Base-by-base conservation (phyloP, 2,888 invertebrate species). In the Acrobasis suavella region DNA sequence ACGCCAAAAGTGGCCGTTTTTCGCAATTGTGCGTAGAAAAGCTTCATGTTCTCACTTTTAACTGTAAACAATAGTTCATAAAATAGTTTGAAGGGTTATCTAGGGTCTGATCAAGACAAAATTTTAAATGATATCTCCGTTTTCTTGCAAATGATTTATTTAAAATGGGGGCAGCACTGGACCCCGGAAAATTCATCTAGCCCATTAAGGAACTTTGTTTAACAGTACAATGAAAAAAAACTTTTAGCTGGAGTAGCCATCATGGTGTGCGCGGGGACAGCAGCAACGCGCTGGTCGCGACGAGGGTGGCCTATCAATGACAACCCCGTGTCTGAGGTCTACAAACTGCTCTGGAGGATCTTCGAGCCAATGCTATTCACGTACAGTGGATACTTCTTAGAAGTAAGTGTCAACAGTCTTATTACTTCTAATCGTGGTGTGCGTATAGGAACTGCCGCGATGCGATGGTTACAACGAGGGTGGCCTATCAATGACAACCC, bases 331-430 rank as follows among this genome's bases (percentile, higher is more conserved):
- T 80, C 89, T 22, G 87, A 88, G 64, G 86, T 89, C 10, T 91
- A 85, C 73, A 89, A 87, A 61, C 74, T 90, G 2, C 78, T 89
- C 1, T 92, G 91, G 91, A 81, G 83, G 64, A 81, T 92, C 67
- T 85, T 89, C 50, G 91, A 91, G 66, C 89, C 91, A 1, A 89
- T 91, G 87, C 85, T 92, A 0, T 92, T 92, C 67, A 87, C 90
- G 6, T 79, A 91, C 3, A 91, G 90, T 69, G 91, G 91, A 62
- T 91, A 90, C 72, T 90, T 81, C 71, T 77, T 91, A 58, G 87
- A 91, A 75, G 91, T 91, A 79, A 75, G 70, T 72, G 32, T 7
- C 32, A 32, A 32, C 32, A 32, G 32, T 8, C 7, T 32, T 6
- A 22, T 22, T n/a, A n/a, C n/a, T n/a, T n/a, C n/a, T n/a, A n/a